Conservation (phyloP, 2,888 invertebrate genomes). For the Aspidapion aeneum region DNA sequence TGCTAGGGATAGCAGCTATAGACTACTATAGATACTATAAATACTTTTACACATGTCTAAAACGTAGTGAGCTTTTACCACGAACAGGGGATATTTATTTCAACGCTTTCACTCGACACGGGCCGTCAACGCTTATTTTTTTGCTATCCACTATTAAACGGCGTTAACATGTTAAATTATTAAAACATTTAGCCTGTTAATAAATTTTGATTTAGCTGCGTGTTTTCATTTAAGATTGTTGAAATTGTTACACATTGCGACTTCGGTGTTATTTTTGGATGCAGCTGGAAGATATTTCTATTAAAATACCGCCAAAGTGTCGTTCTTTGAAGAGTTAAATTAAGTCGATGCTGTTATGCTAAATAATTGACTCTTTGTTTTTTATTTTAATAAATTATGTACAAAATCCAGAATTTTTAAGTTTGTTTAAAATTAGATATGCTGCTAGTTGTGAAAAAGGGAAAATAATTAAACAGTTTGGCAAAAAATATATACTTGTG, state of each 20-base stretch:
- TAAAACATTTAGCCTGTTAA: conserved; percentile 22
- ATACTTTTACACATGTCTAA: background rate
- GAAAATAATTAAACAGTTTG: no score
- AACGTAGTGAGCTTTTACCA: background rate
- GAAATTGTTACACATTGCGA: background rate
- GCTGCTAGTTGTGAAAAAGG: no score
- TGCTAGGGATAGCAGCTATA: no score
- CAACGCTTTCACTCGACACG: conserved; percentile 18
- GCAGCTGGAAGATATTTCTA: background rate
- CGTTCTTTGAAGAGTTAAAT: background rate
- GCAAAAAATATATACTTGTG: no score
- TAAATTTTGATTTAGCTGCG: conserved; percentile 13
- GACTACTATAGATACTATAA: no score
- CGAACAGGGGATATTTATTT: conserved; percentile 19
- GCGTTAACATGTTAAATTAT: conserved; percentile 26
- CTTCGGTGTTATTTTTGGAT: background rate
- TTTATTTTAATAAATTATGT: no score
- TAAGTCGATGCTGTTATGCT: no score
- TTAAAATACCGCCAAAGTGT: background rate
- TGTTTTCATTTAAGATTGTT: background rate
- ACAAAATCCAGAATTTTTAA: no score
- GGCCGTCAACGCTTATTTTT: background rate
- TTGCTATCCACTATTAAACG: conserved; percentile 17
- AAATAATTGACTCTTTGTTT: no score
- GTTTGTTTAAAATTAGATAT: no score